Evolutionary conservation across 2,113 vertebrate species (phyloP).

Genomic region (Pachycephala philippinensis): DNA sequence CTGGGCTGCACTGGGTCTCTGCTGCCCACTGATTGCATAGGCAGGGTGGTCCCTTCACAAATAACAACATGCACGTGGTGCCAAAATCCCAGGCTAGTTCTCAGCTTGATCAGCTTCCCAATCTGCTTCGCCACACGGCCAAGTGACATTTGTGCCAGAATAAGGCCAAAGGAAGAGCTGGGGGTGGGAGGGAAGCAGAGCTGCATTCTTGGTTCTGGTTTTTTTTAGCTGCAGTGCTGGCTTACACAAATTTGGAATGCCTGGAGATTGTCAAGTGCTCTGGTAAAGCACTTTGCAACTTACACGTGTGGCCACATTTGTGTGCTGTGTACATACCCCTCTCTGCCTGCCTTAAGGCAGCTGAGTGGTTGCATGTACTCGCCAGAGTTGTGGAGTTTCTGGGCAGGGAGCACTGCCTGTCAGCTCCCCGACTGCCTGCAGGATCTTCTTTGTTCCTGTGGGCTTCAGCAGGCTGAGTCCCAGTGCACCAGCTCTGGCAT

Average conservation of each 20-base stretch:
- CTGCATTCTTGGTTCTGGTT: not conserved
- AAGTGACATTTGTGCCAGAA: not conserved
- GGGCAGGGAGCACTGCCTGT: not conserved
- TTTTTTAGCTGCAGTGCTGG: not conserved
- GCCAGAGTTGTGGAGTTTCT: not conserved
- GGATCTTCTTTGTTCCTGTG: not conserved
- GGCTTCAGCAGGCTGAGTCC: not conserved
- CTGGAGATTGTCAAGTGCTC: not conserved
- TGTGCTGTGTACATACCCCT: not conserved
- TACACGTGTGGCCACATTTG: fast-evolving
- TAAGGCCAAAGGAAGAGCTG: not conserved
- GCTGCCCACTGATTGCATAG: not conserved
- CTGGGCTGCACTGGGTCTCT: not conserved
- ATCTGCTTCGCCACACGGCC: not conserved
- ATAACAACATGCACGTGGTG: not conserved
- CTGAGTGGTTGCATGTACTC: not conserved
- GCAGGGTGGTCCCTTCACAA: conserved; percentile 36
- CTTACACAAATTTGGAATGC: not conserved
- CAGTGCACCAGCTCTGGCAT: not conserved
- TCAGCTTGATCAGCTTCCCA: conserved; percentile 16
- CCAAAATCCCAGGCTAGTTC: conserved; percentile 23
- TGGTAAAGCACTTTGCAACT: not conserved
- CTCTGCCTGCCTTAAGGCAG: not conserved
- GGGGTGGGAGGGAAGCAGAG: not conserved
- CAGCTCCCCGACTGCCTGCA: not conserved